These are phyloP conservation scores for Drosophila paulistorum DNA, from an alignment of 1,140 invertebrate genomes.

Conservation along the genomic window DNA sequence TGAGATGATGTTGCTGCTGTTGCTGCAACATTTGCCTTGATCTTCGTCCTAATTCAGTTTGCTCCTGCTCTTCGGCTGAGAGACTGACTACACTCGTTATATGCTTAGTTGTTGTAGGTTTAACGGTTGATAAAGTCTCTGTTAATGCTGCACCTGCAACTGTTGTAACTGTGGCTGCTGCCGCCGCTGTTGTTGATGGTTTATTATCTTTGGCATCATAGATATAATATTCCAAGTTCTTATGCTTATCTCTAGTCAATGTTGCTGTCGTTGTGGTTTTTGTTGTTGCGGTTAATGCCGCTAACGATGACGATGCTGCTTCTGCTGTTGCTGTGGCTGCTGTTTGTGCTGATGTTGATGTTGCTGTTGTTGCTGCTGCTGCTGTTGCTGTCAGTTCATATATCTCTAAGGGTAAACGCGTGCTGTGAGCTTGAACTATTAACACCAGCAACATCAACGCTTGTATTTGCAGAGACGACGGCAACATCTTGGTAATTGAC, in stretches of 20 bases:
- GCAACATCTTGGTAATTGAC: constrained; percentile 54
- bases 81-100: constrained; percentile 60
- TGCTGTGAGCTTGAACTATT: constrained; percentile 56
- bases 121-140: constrained; percentile 35
- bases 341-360: constrained; percentile 29
- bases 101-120: constrained; percentile 36
- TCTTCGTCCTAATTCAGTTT: constrained; percentile 46
- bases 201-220: constrained; percentile 69
- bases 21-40: constrained; percentile 71
- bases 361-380: constrained; percentile 29
- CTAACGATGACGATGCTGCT: constrained; percentile 15
- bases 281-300: constrained; percentile 29
- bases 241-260: constrained; percentile 53
- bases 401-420: constrained; percentile 77
- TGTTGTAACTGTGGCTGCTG: constrained; percentile 27
- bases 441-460: constrained; percentile 45
- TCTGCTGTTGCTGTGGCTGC: constrained; percentile 22
- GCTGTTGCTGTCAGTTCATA: constrained; percentile 73
- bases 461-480: constrained; percentile 47
- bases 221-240: constrained; percentile 72
- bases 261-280: constrained; percentile 27
- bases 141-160: constrained; percentile 27
- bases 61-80: constrained; percentile 36
- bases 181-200: too few relatives aligned
- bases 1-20: constrained; percentile 49